Base-by-base conservation (phyloP, 1,140 invertebrate species). In the Caenorhabditis tropicalis region DNA sequence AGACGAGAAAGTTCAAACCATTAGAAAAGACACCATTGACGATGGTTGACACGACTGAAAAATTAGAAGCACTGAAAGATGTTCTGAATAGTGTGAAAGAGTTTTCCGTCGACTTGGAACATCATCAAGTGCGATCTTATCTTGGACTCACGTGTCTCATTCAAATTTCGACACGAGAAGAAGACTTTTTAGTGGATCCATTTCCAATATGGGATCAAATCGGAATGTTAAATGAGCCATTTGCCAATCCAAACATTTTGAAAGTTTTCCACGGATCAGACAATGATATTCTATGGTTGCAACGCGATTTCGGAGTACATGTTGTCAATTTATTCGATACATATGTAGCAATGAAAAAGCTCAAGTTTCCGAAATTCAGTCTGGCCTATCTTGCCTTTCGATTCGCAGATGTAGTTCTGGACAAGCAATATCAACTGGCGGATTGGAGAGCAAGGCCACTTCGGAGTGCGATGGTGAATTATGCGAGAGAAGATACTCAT, bases 251-350 rank as follows among this genome's bases (percentile, higher is more conserved):
- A 3, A 94, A 93, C 43, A 95, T 98, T 89, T 88, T 98, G 0
- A 99, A 90, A 79, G 93, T 99, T 2, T 95, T 99, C 88, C 98
- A 99, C 91, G 97, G 97, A 49, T 95, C 95, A 0, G 94, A 96
- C 82, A 93, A 90, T 58, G 98, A 99, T 91, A 93, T 99, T 43
- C 92, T 94, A 27, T 99, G 98, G 98, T 92, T 99, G 27, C 98
- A 99, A 91, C 93, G 96, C 60, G 98, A 99, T 93, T 94, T 99
- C 82, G 95, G 96, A 0, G 87, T 99, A 0, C 99, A 99, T 90
- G 91, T 99, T 21, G 96, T 99, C 0, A 98, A 98, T 89, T 94
- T 99, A 94, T 98, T 99, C 92, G 98, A 99, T 91, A 99, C 97
- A 0, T 94, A 96, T 91, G 94, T 95, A 89, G 97, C 96, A 0